Conservation (phyloP, 2,888 invertebrate species). For the Lycia hirtaria region DNA sequence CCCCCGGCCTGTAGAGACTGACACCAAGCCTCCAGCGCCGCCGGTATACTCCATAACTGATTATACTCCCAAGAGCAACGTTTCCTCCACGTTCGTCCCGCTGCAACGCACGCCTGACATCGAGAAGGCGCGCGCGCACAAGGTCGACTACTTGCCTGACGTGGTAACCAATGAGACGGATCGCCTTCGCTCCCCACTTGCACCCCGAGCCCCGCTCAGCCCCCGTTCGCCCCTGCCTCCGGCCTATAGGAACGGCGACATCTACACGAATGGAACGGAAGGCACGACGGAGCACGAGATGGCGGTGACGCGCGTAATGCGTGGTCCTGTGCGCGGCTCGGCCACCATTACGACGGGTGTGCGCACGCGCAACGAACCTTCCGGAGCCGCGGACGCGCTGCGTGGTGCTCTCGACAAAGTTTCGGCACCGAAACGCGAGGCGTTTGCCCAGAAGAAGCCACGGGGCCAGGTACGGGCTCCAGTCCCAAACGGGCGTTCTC, state of each 20-base stretch:
- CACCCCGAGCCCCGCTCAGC: slow-evolving; percentile 43
- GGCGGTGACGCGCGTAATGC: slow-evolving; percentile 90
- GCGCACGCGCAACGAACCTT: slow-evolving; percentile 81
- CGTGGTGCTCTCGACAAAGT: slow-evolving; percentile 86
- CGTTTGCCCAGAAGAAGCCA: slow-evolving; percentile 58
- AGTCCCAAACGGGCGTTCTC: slow-evolving; percentile 59
- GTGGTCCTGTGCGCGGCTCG: slow-evolving; percentile 89
- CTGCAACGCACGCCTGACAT: slow-evolving; percentile 81
- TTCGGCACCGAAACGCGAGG: slow-evolving; percentile 64
- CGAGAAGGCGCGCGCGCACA: slow-evolving; percentile 78
- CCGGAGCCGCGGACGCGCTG: slow-evolving; percentile 61
- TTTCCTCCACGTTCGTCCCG: slow-evolving; percentile 76
- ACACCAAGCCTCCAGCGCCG: slow-evolving; percentile 57
- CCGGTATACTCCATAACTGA: slow-evolving; percentile 78
- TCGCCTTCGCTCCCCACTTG: slow-evolving; percentile 45
- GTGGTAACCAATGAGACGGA: slow-evolving; percentile 76
- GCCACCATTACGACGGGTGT: slow-evolving; percentile 87
- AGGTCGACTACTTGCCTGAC: slow-evolving; percentile 78
- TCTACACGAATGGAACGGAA: slow-evolving; percentile 57
- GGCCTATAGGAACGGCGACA: slow-evolving; percentile 55
- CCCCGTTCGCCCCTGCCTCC: slow-evolving; percentile 50
- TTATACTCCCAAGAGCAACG: slow-evolving; percentile 72
- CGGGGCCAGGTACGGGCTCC: slow-evolving; percentile 68
- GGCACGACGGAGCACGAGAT: slow-evolving; percentile 85
- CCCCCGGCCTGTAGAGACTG: slow-evolving; percentile 41